Percentiles rank a stretch among this genome's conserved stretches.
Conservation (phyloP, 2,797 vertebrate species). For the Phoebastria nigripes region DNA sequence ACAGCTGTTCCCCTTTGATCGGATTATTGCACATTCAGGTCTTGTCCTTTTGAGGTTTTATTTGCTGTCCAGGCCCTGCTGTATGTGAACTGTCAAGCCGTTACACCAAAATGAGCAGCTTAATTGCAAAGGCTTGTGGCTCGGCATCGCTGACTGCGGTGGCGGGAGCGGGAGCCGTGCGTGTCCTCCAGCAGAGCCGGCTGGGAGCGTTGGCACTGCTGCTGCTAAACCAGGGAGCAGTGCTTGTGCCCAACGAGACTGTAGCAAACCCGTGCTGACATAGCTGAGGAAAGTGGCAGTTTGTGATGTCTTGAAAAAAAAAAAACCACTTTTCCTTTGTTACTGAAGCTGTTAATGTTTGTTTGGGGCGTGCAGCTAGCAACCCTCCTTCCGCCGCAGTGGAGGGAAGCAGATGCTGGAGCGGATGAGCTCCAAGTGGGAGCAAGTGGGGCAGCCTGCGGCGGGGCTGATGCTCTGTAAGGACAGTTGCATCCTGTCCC, state of each 20-base stretch:
- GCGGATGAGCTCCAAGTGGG: background rate
- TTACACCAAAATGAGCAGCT: background rate
- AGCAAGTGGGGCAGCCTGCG: background rate
- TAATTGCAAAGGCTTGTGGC: background rate
- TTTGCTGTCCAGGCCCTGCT: background rate
- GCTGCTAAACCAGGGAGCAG: accelerated
- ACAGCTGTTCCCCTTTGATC: background rate
- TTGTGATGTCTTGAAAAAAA: background rate
- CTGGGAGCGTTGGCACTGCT: background rate
- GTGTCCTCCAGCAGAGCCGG: background rate
- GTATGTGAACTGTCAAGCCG: background rate
- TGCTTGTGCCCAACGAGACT: accelerated
- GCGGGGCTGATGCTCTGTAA: background rate
- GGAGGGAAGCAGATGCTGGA: background rate
- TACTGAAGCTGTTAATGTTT: background rate
- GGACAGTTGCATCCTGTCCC: background rate
- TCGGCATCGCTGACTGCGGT: accelerated
- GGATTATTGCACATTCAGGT: background rate
- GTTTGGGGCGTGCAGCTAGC: background rate
- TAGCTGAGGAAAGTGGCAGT: accelerated
- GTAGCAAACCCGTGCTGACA: background rate
- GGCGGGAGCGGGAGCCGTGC: background rate
- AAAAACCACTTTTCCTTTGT: no score
- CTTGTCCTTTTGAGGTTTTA: background rate
- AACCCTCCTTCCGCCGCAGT: accelerated